A percentile compares a stretch with the other conserved stretches of the same genome.
Evolutionary conservation across 2,113 vertebrate genomes (phyloP).

Genomic region (Bos javanicus): DNA sequence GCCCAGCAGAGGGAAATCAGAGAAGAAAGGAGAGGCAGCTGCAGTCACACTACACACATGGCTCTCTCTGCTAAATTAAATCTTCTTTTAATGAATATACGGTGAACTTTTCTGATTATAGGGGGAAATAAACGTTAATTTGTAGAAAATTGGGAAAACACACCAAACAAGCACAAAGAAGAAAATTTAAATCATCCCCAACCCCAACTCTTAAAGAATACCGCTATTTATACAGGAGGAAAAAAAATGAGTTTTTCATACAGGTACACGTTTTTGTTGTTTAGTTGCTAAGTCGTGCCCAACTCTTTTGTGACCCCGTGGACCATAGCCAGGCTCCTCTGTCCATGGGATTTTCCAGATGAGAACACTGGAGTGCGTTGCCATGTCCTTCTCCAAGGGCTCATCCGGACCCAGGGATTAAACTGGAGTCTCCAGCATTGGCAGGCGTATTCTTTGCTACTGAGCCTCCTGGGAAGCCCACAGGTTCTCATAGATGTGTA

Average conservation of each 20-base stretch:
- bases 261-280: not conserved
- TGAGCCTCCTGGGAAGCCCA: not conserved
- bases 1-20: not conserved
- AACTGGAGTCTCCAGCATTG: not conserved
- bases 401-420: not conserved
- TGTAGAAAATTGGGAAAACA: not conserved
- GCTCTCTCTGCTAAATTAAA: not conserved
- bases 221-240: not conserved
- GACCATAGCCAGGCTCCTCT: not conserved
- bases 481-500: not conserved
- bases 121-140: not conserved
- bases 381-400: not conserved
- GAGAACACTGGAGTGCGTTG: not conserved
- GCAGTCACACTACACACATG: not conserved
- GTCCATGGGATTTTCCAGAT: not conserved
- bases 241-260: not conserved
- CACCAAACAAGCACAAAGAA: conserved; percentile 3
- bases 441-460: not conserved
- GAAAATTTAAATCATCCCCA: not conserved
- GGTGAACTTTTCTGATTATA: not conserved
- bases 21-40: not conserved
- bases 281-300: not conserved
- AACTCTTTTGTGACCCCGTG: not conserved
- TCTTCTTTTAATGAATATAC: not conserved
- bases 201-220: not conserved